Base-by-base conservation (phyloP, 2,888 invertebrate genomes). In the Drosophila nigritarsus region DNA sequence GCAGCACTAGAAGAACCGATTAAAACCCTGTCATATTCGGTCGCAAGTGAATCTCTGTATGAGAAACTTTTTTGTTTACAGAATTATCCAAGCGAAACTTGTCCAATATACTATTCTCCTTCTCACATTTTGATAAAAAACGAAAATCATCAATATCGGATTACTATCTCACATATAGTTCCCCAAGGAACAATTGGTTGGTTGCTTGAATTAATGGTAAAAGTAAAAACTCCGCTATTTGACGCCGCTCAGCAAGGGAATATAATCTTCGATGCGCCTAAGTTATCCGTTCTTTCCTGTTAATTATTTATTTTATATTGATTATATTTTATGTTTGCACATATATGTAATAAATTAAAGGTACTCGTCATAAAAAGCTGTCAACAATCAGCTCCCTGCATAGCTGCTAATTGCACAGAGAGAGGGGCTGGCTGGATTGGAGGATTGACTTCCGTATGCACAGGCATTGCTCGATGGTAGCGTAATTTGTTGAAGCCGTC, bases 371-470 rank as follows among this genome's bases (percentile, higher is more conserved):
- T 45, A 45, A 45, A 45, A 45, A 45, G 1, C 15, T 24, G 45
- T 45, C 24, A 8, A 15, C 1, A 27, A 24, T 45, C 45, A 45
- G 2, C 45, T 45, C 45, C 2, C 24, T 45, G 45, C 15, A 45
- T 15, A 45, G 15, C 45, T 45, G 24, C 24, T 45, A 45, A 45
- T 45, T 45, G 24, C 45, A 45, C 8, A 8, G 24, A 24, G 15
- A 7, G 36, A 15, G 0, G 13, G 4, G 24, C 0, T 1, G 13
- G 20, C 45, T 20, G 61, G 40, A 27, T 27, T 29, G 6, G 49
- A 48, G 71, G 55, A 40, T 38, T 38, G 38, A 68, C 85, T 83
- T 83, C 86, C 83, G 86, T 62, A 63, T 77, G 53, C 68, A 56
- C 77, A 56, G 24, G 15, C 54, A 68, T 65, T 72, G 84, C 81